These are phyloP conservation scores for Athripsodes cinereus DNA, from an alignment of 2,888 invertebrate genomes.

Conservation along the genomic window DNA sequence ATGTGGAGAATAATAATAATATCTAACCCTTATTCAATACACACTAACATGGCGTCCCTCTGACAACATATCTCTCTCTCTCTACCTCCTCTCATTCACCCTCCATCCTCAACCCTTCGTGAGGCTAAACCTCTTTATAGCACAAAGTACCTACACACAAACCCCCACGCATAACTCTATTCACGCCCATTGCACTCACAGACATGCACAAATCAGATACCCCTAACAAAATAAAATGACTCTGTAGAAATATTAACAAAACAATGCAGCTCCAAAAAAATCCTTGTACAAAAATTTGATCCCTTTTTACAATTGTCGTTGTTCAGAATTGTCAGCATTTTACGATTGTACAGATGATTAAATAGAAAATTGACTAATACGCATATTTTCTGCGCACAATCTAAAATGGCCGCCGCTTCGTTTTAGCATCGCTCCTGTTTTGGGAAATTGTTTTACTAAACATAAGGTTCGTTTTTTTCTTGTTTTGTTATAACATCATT, in stretches of 20 bases:
- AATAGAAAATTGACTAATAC: conserved; percentile 4
- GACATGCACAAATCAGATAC: background rate
- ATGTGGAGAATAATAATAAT: conserved; percentile 18
- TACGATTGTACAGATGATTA: too few species aligned
- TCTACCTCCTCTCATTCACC: conserved; percentile 9
- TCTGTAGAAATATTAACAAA: too few species aligned
- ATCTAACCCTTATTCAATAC: conserved; percentile 23
- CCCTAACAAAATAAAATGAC: conserved; percentile 1
- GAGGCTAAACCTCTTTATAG: background rate
- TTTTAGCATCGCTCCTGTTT: background rate
- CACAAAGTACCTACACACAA: background rate
- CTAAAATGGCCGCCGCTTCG: conserved; percentile 18
- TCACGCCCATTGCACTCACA: conserved; percentile 19
- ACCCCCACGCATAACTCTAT: conserved; percentile 19
- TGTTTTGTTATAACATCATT: too few species aligned
- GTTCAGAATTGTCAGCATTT: too few species aligned
- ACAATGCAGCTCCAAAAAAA: too few species aligned
- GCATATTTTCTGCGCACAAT: conserved; percentile 16
- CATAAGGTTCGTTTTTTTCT: background rate
- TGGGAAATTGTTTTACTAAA: background rate
- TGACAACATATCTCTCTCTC: conserved; percentile 11
- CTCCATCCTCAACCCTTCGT: too few species aligned
- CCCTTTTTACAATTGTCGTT: too few species aligned
- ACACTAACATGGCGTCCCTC: conserved; percentile 19
- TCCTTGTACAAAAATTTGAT: too few species aligned